Evolutionary conservation across 2,113 vertebrate genomes (phyloP), one percentile per base, ranked within the genome.

Genomic region (Ciconia maguari): DNA sequence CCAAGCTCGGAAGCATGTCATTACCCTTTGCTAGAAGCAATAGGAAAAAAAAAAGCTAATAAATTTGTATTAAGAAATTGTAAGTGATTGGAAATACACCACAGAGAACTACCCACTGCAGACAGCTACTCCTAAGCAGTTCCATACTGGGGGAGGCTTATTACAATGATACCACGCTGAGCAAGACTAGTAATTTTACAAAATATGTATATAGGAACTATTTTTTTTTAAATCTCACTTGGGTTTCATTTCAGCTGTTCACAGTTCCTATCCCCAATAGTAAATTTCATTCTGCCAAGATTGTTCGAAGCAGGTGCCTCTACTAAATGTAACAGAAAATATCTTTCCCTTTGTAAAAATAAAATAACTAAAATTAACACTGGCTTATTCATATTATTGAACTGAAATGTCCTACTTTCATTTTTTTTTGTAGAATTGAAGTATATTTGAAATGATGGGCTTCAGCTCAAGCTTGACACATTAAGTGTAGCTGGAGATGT

Each of bases 1-100:
- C 99, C 99, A 99, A 2, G 99, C 99, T 97, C 99, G 98, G 98
- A 99, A 99, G 98, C 99, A 99, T 6, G 99, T 98, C 99, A 99
- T 99, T 52, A 99, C 99, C 62, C 99, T 98, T 99, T 99, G 99
- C 99, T 99, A 97, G 84, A 98, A 97, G 89, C 52, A 58, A 96
- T n/a, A 95, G 81, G 69, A 74, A 52, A 95, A 97, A 91, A 46
- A 46, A 90, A 78, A 8, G 60, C 27, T 93, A 57, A 27, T 64
- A 64, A 30, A 77, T 34, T 82, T 60, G 38, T 54, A 91, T 54
- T 71, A 58, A 91, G 84, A 79, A 77, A 83, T 36, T 46, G 75
- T 52, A 90, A 46, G 46, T 52, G 61, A 68, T 48, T 3, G 25
- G 90, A 88, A 85, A 92, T 11, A 85, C 19, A 93, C 30, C 74